Conservation (phyloP, 2,797 vertebrate genomes). For the Centropyge bicolor region DNA sequence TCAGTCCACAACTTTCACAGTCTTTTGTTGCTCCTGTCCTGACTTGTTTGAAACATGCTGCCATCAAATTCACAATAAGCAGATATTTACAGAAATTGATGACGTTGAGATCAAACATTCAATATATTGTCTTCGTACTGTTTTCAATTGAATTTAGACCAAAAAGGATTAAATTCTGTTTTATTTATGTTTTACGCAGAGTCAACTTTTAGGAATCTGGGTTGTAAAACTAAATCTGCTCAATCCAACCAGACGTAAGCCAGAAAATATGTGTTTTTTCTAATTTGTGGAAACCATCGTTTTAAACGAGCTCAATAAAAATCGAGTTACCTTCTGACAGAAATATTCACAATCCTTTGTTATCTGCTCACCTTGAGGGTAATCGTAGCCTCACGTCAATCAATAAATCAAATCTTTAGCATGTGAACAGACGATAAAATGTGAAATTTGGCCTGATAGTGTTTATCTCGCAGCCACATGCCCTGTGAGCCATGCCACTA, state of each 20-base stretch:
- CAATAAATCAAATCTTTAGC: not conserved
- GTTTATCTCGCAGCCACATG: conserved; percentile 28
- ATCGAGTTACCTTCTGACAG: not conserved
- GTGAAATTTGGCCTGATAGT: conserved; percentile 10
- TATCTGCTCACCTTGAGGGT: not conserved
- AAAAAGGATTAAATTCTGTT: no score
- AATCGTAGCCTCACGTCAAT: not conserved
- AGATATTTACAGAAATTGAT: no score
- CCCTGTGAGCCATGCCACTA: not conserved
- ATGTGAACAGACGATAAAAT: conserved; percentile 31
- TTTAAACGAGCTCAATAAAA: not conserved
- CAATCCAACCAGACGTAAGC: not conserved
- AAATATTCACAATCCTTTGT: not conserved
- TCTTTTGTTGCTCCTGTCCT: no score
- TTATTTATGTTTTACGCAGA: no score
- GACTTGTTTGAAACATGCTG: no score
- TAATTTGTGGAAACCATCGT: not conserved
- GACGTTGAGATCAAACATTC: no score
- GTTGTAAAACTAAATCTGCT: not conserved
- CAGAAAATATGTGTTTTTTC: not conserved
- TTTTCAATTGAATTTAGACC: no score
- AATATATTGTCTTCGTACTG: no score
- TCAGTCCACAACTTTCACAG: no score
- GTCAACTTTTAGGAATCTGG: no score
- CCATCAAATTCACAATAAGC: no score